Percentiles rank a stretch among this genome's conserved stretches.
These are phyloP conservation scores for Drosophila sturtevanti DNA, from an alignment of 1,140 invertebrate species.

Conservation along the genomic window DNA sequence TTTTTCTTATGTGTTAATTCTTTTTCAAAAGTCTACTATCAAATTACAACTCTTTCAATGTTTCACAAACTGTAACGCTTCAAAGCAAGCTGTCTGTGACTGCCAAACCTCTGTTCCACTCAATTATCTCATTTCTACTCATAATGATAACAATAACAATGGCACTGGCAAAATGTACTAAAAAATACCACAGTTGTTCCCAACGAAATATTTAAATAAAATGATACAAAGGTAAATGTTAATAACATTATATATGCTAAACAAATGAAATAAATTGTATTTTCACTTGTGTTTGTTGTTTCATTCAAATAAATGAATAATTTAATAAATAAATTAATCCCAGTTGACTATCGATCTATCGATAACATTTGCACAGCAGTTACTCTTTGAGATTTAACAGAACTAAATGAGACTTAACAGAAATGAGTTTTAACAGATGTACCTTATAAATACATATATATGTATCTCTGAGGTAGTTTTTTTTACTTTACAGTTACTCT, in stretches of 20 bases:
- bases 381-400: too few relatives aligned
- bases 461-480: constrained; percentile 7
- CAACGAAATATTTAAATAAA: not conserved
- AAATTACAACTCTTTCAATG: not conserved
- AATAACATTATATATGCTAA: too few relatives aligned
- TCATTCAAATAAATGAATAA: not conserved
- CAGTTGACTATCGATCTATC: not conserved
- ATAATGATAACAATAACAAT: constrained; percentile 9
- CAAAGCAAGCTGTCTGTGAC: not conserved
- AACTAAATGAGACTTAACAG: too few relatives aligned
- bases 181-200: constrained; percentile 5
- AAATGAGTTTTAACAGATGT: too few relatives aligned
- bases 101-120: constrained; percentile 18
- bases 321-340: not conserved
- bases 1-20: too few relatives aligned
- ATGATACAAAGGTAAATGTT: not conserved
- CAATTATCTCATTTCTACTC: not conserved
- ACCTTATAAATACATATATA: too few relatives aligned
- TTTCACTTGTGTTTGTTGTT: not conserved
- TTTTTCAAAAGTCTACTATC: too few relatives aligned
- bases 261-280: not conserved
- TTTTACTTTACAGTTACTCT: constrained; percentile 3
- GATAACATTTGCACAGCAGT: constrained; percentile 2
- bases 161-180: not conserved
- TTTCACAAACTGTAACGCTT: constrained; percentile 12